Evolutionary conservation across 2,888 invertebrate species (phyloP).

Genomic region (Heteromyza rotundicornis): DNA sequence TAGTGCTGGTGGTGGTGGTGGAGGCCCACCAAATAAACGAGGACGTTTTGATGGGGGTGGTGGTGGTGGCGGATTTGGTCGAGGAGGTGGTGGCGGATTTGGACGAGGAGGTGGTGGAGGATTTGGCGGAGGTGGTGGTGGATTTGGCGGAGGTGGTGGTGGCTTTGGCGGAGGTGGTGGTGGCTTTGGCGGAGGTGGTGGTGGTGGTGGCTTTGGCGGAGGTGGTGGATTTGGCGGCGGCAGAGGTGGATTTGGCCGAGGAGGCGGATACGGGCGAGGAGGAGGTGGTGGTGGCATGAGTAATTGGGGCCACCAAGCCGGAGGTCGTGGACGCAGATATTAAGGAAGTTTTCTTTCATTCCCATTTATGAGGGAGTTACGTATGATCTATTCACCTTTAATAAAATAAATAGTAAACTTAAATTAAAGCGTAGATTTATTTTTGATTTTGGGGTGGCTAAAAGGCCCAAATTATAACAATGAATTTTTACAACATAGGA

Average conservation of each 20-base stretch:
- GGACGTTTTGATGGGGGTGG: slow-evolving; percentile 36
- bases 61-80: slow-evolving; percentile 33
- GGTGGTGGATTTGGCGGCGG: slow-evolving; percentile 18
- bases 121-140: slow-evolving; percentile 34
- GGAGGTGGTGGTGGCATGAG: slow-evolving; percentile 8
- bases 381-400: too few relatives aligned
- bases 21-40: slow-evolving; percentile 38
- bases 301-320: background rate
- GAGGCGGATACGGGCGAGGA: slow-evolving; percentile 7
- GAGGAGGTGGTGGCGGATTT: slow-evolving; percentile 32
- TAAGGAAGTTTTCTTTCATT: slow-evolving; percentile 17
- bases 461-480: background rate
- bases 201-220: background rate
- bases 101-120: slow-evolving; percentile 35
- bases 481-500: background rate
- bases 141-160: background rate
- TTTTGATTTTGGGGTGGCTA: too few relatives aligned
- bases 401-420: too few relatives aligned
- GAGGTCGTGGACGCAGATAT: slow-evolving; percentile 27
- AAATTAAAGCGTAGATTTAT: too few relatives aligned
- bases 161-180: slow-evolving; percentile 3
- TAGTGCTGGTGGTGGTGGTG: slow-evolving; percentile 41
- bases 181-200: slow-evolving; percentile 32
- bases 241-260: slow-evolving; percentile 26
- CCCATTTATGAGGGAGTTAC: too few relatives aligned